Conservation (phyloP, 2,797 vertebrate genomes). For the Uromys caudimaculatus region DNA sequence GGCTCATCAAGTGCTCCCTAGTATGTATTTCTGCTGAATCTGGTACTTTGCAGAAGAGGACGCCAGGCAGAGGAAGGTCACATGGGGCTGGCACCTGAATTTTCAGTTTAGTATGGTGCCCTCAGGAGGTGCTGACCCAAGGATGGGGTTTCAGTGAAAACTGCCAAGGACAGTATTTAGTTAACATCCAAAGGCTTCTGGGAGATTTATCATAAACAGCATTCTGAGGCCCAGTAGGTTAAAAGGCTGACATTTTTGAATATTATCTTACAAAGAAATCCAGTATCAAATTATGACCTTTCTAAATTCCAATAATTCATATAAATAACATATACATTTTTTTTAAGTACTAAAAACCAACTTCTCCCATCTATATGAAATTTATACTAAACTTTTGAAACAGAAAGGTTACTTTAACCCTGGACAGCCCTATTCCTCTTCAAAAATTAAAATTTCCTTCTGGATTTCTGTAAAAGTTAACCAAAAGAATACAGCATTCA, state of each 20-base stretch:
- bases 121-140: background rate
- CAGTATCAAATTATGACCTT: background rate
- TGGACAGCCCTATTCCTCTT: conserved; percentile 28
- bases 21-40: conserved; percentile 1
- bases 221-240: background rate
- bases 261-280: conserved; percentile 54
- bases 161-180: conserved; percentile 20
- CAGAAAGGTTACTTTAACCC: conserved; percentile 22
- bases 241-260: conserved; percentile 32
- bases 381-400: conserved; percentile 48
- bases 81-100: background rate
- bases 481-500: conserved; percentile 19
- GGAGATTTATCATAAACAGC: conserved; percentile 3
- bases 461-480: conserved; percentile 42
- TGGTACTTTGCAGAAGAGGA: conserved; percentile 1
- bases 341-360: conserved; percentile 43
- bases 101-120: background rate
- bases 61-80: background rate
- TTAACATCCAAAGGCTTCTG: background rate
- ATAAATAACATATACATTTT: background rate
- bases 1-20: conserved; percentile 4
- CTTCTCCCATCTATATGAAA: conserved; percentile 36
- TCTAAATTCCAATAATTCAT: conserved; percentile 32
- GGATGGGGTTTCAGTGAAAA: background rate
- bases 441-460: conserved; percentile 63